Base-by-base conservation (phyloP, 2,113 vertebrate species). In the Tauraco erythrolophus region DNA sequence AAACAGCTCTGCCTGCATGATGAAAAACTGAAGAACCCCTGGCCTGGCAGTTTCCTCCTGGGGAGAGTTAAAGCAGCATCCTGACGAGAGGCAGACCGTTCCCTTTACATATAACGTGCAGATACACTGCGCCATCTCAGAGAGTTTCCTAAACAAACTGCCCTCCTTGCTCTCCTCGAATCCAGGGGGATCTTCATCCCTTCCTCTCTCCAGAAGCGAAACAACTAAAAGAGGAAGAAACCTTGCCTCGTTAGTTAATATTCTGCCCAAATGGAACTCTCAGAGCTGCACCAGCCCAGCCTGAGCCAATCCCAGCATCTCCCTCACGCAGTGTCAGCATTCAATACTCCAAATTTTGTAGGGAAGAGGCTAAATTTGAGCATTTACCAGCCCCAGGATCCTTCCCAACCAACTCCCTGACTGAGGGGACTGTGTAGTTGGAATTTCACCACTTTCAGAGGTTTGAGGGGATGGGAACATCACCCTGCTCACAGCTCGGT, bases 1-100 rank as follows among this genome's bases (percentile, higher is more conserved):
- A 78, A 96, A 70, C 27, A 43, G 82, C 56, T 86, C 81, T 71
- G 46, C 35, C 56, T 77, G 70, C 9, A 17, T 8, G 35, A 94
- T 94, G 79, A 97, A 96, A 97, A 91, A 92, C 94, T 92, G 31
- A 94, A 96, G 82, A 89, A 64, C 10, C 27, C 43, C 48, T 78
- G 43, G 76, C 72, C 80, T 94, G 84, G n/a, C 24, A 45, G 48
- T 78, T 89, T 92, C n/a, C 91, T 94, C 85, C 58, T 78, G 76
- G 65, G 88, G 33, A 24, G 39, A 48, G 48, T 71, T 75, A 78
- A 76, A 91, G 57, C 79, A 95, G 75, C n/a, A 87, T 72, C 60
- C 43, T 72, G 79, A 66, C 83, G 75, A 95, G 51, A 69, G 51
- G 15, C 56, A 92, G 89, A 51, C 5, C 30, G 70, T 97, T 66